Conservation (phyloP, 2,888 invertebrate genomes). For the Nephrotoma appendiculata region DNA sequence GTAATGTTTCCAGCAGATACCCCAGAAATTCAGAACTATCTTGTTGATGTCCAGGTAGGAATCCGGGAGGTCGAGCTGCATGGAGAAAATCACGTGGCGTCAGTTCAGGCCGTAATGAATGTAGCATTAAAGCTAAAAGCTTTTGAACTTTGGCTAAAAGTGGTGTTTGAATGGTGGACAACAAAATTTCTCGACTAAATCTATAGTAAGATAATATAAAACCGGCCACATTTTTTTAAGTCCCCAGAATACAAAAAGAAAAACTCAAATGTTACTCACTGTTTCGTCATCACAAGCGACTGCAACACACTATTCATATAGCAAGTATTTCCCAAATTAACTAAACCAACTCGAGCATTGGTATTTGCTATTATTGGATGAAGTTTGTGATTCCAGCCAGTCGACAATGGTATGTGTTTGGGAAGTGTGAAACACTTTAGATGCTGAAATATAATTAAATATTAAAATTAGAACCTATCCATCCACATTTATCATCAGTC, state of each 20-base stretch:
- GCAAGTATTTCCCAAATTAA: conserved; percentile 77
- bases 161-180: conserved; percentile 37
- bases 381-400: conserved; percentile 22
- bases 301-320: conserved; percentile 82
- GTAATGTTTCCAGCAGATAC: conserved; percentile 41
- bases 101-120: conserved; percentile 48
- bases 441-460: conserved; percentile 17
- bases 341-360: conserved; percentile 46
- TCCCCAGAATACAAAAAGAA: neutral
- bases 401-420: conserved; percentile 20
- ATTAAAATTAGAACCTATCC: neutral
- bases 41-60: conserved; percentile 63
- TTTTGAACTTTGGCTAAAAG: conserved; percentile 53
- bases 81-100: conserved; percentile 57
- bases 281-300: conserved; percentile 66
- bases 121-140: conserved; percentile 57
- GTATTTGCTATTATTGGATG: conserved; percentile 12
- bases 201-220: conserved; percentile 22
- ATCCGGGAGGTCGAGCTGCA: conserved; percentile 61
- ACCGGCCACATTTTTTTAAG: conserved; percentile 5
- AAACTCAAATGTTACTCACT: conserved; percentile 34
- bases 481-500: neutral
- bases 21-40: conserved; percentile 80
- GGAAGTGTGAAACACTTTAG: conserved; percentile 36
- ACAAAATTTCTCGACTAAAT: conserved; percentile 52